phyloP scores from a whole-genome alignment of 92 coral and sea anemone species.

The Palythoa heliodiscus region DNA sequence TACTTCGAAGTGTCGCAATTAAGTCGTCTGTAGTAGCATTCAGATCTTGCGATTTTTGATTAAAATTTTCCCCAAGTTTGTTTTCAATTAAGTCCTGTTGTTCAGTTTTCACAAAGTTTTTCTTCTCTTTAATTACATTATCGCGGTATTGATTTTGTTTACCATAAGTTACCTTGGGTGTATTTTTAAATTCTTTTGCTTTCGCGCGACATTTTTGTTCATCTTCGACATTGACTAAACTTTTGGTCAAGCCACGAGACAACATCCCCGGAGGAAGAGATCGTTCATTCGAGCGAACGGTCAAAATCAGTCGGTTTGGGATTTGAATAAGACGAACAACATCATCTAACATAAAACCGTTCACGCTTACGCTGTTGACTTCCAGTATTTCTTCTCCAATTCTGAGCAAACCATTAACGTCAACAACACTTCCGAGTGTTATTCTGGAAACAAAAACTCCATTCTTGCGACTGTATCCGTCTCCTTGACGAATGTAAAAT shows the following conservation, averaged over 20 bases:
- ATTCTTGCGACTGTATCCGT: slow-evolving; percentile 58
- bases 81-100: background rate
- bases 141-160: slow-evolving; percentile 39
- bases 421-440: slow-evolving; percentile 80
- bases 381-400: slow-evolving; percentile 92
- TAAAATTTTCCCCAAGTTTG: slow-evolving; percentile 56
- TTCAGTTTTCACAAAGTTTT: background rate
- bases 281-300: slow-evolving; percentile 43
- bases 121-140: slow-evolving; percentile 2
- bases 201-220: slow-evolving; percentile 21
- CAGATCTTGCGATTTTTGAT: slow-evolving; percentile 6
- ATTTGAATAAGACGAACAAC: slow-evolving; percentile 93
- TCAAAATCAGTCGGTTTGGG: slow-evolving; percentile 77
- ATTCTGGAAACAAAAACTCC: slow-evolving; percentile 93
- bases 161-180: slow-evolving; percentile 20
- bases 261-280: slow-evolving; percentile 23
- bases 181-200: slow-evolving; percentile 22
- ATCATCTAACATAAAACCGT: slow-evolving; percentile 76
- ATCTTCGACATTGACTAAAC: slow-evolving; percentile 11
- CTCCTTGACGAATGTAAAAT: slow-evolving; percentile 87
- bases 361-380: slow-evolving; percentile 75
- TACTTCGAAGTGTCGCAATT: slow-evolving; percentile 56
- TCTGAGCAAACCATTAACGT: slow-evolving; percentile 65
- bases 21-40: slow-evolving; percentile 59
- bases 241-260: background rate